These are phyloP conservation scores for Macquaria ambigua DNA, from an alignment of 2,113 vertebrate species.

Conservation along the genomic window DNA sequence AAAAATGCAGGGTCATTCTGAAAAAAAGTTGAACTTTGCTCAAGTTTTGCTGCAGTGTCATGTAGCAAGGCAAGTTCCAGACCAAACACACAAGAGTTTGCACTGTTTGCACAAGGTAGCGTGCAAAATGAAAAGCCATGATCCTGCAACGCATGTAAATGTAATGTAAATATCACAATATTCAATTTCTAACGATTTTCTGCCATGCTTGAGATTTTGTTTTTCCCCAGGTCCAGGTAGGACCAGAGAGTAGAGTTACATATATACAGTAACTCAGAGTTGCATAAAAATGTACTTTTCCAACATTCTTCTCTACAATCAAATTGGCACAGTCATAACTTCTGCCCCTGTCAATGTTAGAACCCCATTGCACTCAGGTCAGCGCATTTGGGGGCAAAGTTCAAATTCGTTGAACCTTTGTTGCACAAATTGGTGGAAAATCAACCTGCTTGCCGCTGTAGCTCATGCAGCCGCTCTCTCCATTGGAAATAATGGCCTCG, in stretches of 20 bases:
- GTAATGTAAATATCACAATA: neutral
- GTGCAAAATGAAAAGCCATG: neutral
- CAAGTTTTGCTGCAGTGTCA: neutral
- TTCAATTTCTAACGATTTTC: neutral
- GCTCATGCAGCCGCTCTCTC: neutral
- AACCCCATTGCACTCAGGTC: neutral
- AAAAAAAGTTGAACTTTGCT: neutral
- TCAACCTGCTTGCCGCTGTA: neutral
- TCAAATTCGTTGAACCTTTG: slow-evolving; percentile 2
- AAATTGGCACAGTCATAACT: neutral
- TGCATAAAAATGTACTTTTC: neutral
- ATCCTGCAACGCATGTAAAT: too few relatives aligned
- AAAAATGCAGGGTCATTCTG: neutral
- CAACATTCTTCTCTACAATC: neutral
- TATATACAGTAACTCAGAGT: neutral
- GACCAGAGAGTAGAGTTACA: neutral
- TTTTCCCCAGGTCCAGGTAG: neutral
- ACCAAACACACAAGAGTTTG: neutral
- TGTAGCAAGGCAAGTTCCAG: neutral
- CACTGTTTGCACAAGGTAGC: neutral
- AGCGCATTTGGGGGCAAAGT: neutral
- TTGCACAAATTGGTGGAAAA: neutral
- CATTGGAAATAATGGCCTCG: neutral
- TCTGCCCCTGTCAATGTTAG: neutral
- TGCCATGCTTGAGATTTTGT: neutral